phyloP scores from a whole-genome alignment of 2,888 invertebrate genomes.

The Allacma fusca region DNA sequence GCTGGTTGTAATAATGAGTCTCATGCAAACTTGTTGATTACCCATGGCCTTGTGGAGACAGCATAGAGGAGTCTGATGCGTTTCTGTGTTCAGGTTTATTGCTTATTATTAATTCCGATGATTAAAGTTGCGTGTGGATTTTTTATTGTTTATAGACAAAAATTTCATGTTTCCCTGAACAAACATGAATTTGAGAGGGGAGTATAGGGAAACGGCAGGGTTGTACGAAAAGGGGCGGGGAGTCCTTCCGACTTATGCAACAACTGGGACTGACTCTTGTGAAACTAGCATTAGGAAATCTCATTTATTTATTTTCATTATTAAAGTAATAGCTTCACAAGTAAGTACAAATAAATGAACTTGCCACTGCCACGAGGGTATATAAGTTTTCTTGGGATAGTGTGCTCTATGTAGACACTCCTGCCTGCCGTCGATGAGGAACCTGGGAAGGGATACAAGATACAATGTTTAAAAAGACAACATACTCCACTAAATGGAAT shows the following conservation, averaged over 20 bases:
- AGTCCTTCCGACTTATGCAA: not conserved
- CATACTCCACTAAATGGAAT: no score
- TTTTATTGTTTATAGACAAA: slow-evolving; percentile 16
- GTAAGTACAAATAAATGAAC: not conserved
- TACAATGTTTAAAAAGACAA: no score
- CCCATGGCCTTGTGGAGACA: no score
- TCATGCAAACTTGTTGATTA: no score
- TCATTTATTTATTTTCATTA: slow-evolving; percentile 8
- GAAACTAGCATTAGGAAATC: not conserved
- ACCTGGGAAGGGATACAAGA: no score
- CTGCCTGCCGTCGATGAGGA: no score
- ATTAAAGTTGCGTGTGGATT: slow-evolving; percentile 6
- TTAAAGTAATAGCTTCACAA: slow-evolving; percentile 1
- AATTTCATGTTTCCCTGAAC: slow-evolving; percentile 16
- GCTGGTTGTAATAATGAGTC: no score
- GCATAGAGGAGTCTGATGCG: not conserved
- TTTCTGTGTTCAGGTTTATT: not conserved
- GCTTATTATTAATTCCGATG: slow-evolving; percentile 14
- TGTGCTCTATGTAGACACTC: no score
- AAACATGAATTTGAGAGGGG: not conserved
- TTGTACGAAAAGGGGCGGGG: not conserved
- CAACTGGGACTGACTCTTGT: no score
- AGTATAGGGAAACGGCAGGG: not conserved
- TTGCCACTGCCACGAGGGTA: not conserved
- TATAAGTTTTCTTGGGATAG: no score